Conservation (phyloP, 2,113 vertebrate species). For the Canis aureus region DNA sequence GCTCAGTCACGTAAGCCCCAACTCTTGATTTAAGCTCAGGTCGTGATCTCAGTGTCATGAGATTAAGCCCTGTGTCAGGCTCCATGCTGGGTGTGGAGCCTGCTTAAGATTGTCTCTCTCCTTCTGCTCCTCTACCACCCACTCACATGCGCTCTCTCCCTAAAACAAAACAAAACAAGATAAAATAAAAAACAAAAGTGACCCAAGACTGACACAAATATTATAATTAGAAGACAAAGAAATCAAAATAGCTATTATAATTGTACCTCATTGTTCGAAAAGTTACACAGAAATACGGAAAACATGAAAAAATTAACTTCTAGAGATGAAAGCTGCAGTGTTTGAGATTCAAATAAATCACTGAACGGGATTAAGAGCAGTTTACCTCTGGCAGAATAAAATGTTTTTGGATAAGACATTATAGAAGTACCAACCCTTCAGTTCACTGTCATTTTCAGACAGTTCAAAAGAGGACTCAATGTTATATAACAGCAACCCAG, state of each 20-base stretch:
- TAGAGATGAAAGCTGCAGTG: background rate
- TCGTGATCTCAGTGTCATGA: too few relatives aligned
- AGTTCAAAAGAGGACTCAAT: background rate
- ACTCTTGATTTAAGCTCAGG: too few relatives aligned
- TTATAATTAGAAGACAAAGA: background rate
- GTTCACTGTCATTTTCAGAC: background rate
- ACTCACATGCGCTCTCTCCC: too few relatives aligned
- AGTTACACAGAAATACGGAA: background rate
- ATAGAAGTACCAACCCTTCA: background rate
- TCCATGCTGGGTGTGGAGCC: too few relatives aligned
- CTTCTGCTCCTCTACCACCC: too few relatives aligned
- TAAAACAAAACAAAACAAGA: too few relatives aligned
- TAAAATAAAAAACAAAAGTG: background rate
- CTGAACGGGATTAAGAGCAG: background rate
- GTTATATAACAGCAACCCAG: background rate
- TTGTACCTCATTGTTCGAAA: background rate
- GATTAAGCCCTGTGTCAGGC: too few relatives aligned
- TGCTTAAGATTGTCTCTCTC: too few relatives aligned
- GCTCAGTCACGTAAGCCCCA: background rate
- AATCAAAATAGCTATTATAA: conserved; percentile 21
- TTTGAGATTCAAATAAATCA: background rate
- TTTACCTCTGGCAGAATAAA: background rate
- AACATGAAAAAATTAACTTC: background rate
- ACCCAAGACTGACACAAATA: background rate
- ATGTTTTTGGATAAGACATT: background rate